phyloP scores from a whole-genome alignment of 2,113 vertebrate genomes.

The Rhinolophus ferrumequinum region DNA sequence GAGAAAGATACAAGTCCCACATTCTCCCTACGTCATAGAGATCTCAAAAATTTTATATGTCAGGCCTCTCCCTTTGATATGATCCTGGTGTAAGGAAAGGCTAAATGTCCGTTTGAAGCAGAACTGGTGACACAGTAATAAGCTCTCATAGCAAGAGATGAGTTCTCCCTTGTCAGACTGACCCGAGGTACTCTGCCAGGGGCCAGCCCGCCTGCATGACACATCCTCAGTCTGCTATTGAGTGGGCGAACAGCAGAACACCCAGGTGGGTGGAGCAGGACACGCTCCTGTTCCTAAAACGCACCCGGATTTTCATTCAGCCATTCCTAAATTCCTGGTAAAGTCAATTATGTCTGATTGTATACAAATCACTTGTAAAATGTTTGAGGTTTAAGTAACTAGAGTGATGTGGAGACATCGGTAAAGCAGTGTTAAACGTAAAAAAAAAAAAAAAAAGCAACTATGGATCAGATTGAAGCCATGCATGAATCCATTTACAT shows the following conservation, averaged over 20 bases:
- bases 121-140: neutral
- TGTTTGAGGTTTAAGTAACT: neutral
- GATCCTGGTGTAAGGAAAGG: neutral
- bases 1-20: neutral
- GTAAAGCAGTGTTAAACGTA: neutral
- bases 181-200: neutral
- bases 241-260: neutral
- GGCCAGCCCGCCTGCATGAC: neutral
- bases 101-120: neutral
- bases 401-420: neutral
- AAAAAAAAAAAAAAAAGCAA: neutral
- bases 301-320: neutral
- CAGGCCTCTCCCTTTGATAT: neutral
- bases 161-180: neutral
- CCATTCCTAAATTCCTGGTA: neutral
- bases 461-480: neutral
- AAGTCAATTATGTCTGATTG: neutral
- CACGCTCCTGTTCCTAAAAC: neutral
- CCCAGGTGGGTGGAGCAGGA: neutral
- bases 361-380: neutral
- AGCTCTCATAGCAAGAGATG: neutral
- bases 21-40: neutral
- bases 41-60: neutral
- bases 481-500: neutral
- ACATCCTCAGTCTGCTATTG: neutral